Percentiles rank a stretch among this genome's conserved stretches.
These are phyloP conservation scores for Sphecodes monilicornis DNA, from an alignment of 2,888 invertebrate species.

Conservation along the genomic window DNA sequence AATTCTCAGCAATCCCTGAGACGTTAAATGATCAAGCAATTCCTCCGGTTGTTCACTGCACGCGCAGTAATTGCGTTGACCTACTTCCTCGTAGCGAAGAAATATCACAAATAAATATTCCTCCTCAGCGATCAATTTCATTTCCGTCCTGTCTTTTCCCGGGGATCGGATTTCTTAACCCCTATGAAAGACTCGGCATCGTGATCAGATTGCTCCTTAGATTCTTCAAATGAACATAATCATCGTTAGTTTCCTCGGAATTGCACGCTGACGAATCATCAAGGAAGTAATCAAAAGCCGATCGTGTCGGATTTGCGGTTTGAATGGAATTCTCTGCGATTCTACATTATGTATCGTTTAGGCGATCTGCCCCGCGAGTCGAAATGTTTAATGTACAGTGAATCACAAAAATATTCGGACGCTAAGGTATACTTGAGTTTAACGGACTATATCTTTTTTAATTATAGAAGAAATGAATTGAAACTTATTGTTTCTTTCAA, in stretches of 20 bases:
- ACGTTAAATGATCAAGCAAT: constrained; percentile 27
- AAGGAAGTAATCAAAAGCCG: background rate
- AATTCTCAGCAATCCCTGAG: constrained; percentile 27
- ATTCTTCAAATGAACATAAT: background rate
- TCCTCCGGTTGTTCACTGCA: constrained; percentile 29
- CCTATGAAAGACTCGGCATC: background rate
- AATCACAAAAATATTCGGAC: too few relatives aligned
- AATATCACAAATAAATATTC: constrained; percentile 34
- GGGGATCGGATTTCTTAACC: constrained; percentile 1
- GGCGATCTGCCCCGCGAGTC: background rate
- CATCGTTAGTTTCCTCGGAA: background rate
- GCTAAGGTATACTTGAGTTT: too few relatives aligned
- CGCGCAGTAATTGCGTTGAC: constrained; percentile 26
- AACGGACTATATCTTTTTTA: too few relatives aligned
- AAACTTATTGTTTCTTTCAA: too few relatives aligned
- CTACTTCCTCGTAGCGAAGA: constrained; percentile 12
- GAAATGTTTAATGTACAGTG: too few relatives aligned
- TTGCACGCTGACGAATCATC: background rate
- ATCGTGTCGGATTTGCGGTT: background rate
- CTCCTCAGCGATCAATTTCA: background rate
- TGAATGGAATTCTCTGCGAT: constrained; percentile 8
- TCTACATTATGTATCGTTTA: background rate
- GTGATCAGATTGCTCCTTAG: constrained; percentile 6
- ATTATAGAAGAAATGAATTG: too few relatives aligned
- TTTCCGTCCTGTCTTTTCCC: background rate